Conservation (phyloP, 1,140 invertebrate genomes). For the Aphis craccivora region DNA sequence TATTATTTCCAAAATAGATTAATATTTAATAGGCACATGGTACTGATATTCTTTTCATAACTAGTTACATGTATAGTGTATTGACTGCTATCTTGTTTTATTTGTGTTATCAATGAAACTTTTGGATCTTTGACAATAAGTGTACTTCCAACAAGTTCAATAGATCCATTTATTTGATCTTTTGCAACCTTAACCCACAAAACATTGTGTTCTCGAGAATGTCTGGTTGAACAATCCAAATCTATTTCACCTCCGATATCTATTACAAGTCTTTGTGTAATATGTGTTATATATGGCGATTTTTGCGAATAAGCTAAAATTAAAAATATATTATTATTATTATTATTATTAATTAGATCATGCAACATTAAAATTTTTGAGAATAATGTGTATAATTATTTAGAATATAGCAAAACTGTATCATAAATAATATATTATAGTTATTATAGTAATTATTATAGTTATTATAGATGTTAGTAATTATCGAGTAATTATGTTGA, state of each 20-base stretch:
- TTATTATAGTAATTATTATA: too few species aligned
- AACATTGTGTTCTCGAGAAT: conserved; percentile 83
- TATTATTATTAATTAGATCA: too few species aligned
- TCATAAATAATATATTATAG: too few species aligned
- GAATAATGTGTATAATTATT: too few species aligned
- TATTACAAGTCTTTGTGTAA: conserved; percentile 89
- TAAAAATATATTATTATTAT: not conserved
- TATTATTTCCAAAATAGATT: too few species aligned
- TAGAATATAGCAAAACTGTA: too few species aligned
- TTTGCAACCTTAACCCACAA: conserved; percentile 80
- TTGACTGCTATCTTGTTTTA: conserved; percentile 71
- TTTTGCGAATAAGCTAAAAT: conserved; percentile 67
- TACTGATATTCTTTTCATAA: not conserved
- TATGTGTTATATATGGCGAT: conserved; percentile 89
- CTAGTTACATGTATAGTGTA: conserved; percentile 76
- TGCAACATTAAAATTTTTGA: too few species aligned
- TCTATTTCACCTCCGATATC: conserved; percentile 90
- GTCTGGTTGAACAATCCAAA: conserved; percentile 87
- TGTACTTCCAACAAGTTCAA: conserved; percentile 77
- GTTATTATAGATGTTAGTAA: too few species aligned
- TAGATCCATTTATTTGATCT: conserved; percentile 64
- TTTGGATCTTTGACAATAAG: conserved; percentile 86
- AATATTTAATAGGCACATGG: too few species aligned
- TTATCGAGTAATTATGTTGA: too few species aligned
- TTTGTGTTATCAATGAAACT: conserved; percentile 82